Base-by-base conservation (phyloP, 2,888 invertebrate species). In the Chymomyza caudatula region DNA sequence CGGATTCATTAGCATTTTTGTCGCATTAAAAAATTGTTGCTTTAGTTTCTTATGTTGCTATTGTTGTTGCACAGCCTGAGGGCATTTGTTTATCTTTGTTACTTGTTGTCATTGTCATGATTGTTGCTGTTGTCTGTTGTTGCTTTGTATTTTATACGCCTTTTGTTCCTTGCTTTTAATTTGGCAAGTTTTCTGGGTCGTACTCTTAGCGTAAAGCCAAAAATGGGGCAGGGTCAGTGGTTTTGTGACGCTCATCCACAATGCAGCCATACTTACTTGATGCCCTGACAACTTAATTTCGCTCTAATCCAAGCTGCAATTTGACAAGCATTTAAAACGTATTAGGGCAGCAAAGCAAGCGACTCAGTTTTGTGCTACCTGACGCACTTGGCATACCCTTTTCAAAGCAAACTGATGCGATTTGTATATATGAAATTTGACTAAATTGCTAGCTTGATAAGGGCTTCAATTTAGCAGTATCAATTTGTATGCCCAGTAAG, bases 1-100 rank as follows among this genome's bases (percentile, higher is more conserved):
- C 49, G 61, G 71, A 76, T 81, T 82, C 84, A 85, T 84, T 86
- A 84, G 74, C 77, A 86, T 87, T 86, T 81, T 73, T 77, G 73
- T 76, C 76, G 68, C 65, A 74, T 75, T 71, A 69, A 71, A 76
- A 75, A 70, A 49, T 60, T 67, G 55, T 67, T 63, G 58, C 54
- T 51, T 51, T 57, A 20, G 42, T 29, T 25, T 51, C 42, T 63
- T 44, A 47, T 47, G 17, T 47, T 47, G 17, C 11, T 44, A n/a
- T 15, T 15, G 44, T 17, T 19, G 47, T 47, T 17, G 47, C 17
- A 47, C n/a, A n/a, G 19, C 17, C 65, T 64, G 61, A 52, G 63
- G 76, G 63, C 64, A 64, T 69, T 73, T 64, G 54, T 76, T 76
- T 76, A 76, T 74, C 77, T 74, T 67, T 65, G 58, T 74, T 65